Percentiles rank a stretch among this genome's conserved stretches.
Evolutionary conservation across 2,113 vertebrate genomes (phyloP).

Genomic region (Xiphias gladius): DNA sequence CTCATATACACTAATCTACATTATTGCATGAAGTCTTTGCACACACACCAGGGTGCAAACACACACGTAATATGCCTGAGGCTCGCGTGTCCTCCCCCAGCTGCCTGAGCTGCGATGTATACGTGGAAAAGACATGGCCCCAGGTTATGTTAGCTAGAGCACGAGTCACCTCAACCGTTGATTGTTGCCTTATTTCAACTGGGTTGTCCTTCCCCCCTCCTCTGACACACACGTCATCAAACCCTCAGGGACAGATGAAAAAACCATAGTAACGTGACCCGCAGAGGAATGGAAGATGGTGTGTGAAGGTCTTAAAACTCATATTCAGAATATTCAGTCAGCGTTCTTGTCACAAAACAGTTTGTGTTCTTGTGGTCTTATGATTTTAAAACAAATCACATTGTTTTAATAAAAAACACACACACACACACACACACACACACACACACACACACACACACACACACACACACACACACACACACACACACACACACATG

Average conservation of each 20-base stretch:
- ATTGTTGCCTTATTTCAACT: conserved; percentile 55
- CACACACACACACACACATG: no score
- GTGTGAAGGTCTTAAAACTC: conserved; percentile 20
- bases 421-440: no score
- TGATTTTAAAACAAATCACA: no score
- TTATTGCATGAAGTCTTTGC: not conserved
- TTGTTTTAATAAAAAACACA: no score
- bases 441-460: no score
- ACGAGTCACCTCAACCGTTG: conserved; percentile 62
- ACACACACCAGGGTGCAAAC: not conserved
- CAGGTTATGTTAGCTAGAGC: conserved; percentile 38
- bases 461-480: no score
- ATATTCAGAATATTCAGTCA: not conserved
- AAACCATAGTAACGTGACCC: conserved; percentile 68
- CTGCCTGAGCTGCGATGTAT: conserved; percentile 19
- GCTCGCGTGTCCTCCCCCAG: conserved; percentile 36
- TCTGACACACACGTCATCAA: conserved; percentile 33
- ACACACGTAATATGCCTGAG: conserved; percentile 10
- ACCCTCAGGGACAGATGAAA: conserved; percentile 48
- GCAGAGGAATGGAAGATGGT: conserved; percentile 21
- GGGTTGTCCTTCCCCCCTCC: conserved; percentile 11
- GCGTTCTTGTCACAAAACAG: no score
- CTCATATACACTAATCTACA: not conserved
- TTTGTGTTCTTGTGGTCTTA: no score
- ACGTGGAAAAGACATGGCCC: conserved; percentile 29